Percentiles rank a stretch among this genome's conserved stretches.
Evolutionary conservation across 2,113 vertebrate genomes (phyloP).

Genomic region (Xiphias gladius): DNA sequence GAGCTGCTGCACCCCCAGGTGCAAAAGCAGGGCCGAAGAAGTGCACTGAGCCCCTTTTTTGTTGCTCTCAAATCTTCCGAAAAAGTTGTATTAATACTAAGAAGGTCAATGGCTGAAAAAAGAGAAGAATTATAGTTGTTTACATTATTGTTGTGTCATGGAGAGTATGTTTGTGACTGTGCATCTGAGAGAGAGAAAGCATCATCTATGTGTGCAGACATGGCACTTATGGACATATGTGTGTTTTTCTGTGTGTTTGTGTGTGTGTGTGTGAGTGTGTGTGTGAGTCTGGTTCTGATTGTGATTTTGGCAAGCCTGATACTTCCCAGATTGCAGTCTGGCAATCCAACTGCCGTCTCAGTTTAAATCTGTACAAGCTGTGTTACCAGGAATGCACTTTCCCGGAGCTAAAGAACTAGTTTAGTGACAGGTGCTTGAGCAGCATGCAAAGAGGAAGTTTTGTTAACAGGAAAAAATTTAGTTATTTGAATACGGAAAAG

Average conservation of each 20-base stretch:
- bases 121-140: constrained; percentile 21
- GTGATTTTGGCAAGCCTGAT: constrained; percentile 2
- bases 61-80: constrained; percentile 44
- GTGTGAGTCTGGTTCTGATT: constrained; percentile 10
- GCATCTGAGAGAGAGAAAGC: neutral
- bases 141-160: neutral
- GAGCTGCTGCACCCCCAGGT: constrained; percentile 4
- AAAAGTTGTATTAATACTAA: constrained; percentile 61
- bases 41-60: constrained; percentile 48
- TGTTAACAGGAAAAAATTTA: neutral
- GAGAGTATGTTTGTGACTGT: neutral
- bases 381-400: constrained; percentile 28
- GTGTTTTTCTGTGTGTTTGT: neutral
- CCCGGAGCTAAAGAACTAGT: neutral
- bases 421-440: neutral
- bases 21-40: constrained; percentile 35
- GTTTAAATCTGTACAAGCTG: constrained; percentile 51
- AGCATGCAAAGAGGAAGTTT: constrained; percentile 11
- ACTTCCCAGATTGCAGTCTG: constrained; percentile 34
- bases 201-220: neutral
- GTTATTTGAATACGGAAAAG: constrained; percentile 34
- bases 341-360: constrained; percentile 42
- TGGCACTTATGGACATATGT: neutral
- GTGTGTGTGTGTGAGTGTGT: neutral
- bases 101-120: constrained; percentile 41